Conservation (phyloP, 2,888 invertebrate genomes). For the Carabus problematicus region DNA sequence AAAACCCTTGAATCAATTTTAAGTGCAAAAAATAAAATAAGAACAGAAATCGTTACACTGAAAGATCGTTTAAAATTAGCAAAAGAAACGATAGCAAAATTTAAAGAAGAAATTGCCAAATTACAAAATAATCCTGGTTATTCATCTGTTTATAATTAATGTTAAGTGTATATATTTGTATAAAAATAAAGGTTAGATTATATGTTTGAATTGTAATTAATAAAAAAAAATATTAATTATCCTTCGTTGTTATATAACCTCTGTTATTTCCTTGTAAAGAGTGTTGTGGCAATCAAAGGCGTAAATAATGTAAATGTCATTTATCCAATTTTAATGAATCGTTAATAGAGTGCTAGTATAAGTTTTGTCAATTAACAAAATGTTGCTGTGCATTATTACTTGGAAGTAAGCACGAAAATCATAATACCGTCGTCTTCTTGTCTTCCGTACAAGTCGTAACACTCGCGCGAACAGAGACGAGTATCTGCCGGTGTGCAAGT, state of each 20-base stretch:
- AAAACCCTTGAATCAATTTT: conserved; percentile 79
- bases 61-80: conserved; percentile 86
- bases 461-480: conserved; percentile 18
- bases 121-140: conserved; percentile 51
- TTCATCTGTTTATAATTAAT: conserved; percentile 5
- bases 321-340: too few species aligned
- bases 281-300: too few species aligned
- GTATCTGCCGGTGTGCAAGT: conserved; percentile 2
- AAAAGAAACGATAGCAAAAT: conserved; percentile 83
- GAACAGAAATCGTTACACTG: conserved; percentile 80
- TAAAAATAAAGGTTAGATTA: neutral
- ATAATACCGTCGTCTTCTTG: conserved; percentile 11
- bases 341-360: too few species aligned
- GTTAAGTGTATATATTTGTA: neutral
- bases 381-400: neutral
- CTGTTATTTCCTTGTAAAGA: too few species aligned
- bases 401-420: conserved; percentile 23
- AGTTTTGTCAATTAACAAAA: too few species aligned
- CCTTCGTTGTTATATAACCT: too few species aligned
- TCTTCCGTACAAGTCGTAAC: neutral
- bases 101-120: conserved; percentile 77
- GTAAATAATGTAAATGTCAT: too few species aligned
- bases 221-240: neutral
- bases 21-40: conserved; percentile 81
- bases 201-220: neutral